Evolutionary conservation across 2,113 vertebrate species (phyloP).

Genomic region (Notothenia coriiceps): DNA sequence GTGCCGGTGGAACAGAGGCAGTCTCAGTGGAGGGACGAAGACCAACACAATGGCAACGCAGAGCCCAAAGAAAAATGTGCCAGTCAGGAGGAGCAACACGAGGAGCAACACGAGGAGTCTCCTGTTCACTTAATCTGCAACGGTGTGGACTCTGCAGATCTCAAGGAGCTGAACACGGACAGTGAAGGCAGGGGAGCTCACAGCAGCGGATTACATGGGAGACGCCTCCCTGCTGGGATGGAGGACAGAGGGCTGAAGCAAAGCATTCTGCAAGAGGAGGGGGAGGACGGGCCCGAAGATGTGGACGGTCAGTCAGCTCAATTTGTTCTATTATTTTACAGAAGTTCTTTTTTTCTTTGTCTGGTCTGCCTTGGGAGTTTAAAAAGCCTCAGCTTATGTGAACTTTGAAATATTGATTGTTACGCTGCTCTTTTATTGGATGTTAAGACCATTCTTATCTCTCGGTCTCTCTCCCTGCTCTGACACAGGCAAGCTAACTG

Average conservation of each 20-base stretch:
- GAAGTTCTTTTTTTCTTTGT: background rate
- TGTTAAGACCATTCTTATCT: conserved; percentile 10
- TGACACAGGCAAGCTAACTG: conserved; percentile 88
- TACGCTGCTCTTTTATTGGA: conserved; percentile 2
- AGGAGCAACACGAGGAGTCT: conserved; percentile 42
- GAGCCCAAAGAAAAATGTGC: conserved; percentile 58
- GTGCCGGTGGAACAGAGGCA: conserved; percentile 76
- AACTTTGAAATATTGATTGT: conserved; percentile 26
- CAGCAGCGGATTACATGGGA: conserved; percentile 53
- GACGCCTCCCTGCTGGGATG: conserved; percentile 36
- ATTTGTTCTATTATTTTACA: background rate
- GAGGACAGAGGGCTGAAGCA: conserved; percentile 73
- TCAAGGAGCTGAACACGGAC: conserved; percentile 47
- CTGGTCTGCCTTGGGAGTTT: conserved; percentile 8
- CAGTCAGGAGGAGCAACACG: conserved; percentile 42
- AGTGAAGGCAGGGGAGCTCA: conserved; percentile 36
- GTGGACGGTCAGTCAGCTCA: conserved; percentile 77
- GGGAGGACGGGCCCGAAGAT: conserved; percentile 51
- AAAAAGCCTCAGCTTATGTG: conserved; percentile 13
- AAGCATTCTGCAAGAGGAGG: conserved; percentile 54
- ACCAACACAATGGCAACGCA: conserved; percentile 90
- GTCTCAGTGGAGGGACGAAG: conserved; percentile 84
- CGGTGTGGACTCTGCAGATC: conserved; percentile 62
- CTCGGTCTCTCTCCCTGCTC: conserved; percentile 30
- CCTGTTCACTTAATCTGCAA: conserved; percentile 73